Evolutionary conservation across 2,888 invertebrate species (phyloP).

Genomic region (Formica aserva): DNA sequence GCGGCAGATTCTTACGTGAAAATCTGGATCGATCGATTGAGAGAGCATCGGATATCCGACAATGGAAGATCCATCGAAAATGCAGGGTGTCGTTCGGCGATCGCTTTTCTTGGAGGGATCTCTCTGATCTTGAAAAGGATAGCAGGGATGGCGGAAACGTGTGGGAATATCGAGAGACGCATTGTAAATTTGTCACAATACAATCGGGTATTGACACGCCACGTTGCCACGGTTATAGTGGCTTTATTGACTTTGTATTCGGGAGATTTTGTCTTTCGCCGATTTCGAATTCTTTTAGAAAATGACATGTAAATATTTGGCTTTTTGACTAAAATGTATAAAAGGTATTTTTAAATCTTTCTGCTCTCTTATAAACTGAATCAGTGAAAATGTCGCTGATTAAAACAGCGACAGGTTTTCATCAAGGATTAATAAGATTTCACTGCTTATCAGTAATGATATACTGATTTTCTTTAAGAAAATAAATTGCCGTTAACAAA

Average conservation of each 20-base stretch:
- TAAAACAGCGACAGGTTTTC: too few relatives aligned
- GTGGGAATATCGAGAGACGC: background rate
- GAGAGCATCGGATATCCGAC: constrained; percentile 7
- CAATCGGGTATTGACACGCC: background rate
- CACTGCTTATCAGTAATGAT: too few relatives aligned
- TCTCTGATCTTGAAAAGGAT: constrained; percentile 7
- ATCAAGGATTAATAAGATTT: too few relatives aligned
- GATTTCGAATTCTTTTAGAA: background rate
- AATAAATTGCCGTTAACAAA: background rate
- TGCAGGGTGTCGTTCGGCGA: constrained; percentile 27
- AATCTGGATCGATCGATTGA: constrained; percentile 20
- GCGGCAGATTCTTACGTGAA: background rate
- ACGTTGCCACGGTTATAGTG: background rate
- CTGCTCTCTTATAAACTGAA: background rate
- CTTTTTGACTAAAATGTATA: background rate
- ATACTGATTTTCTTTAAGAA: background rate
- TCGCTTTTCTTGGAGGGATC: constrained; percentile 24
- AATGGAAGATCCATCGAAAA: constrained; percentile 36
- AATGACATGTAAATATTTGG: background rate
- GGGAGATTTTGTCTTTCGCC: background rate
- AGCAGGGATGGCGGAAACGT: constrained; percentile 12
- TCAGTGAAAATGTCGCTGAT: too few relatives aligned
- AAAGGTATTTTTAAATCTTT: background rate
- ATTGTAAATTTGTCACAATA: constrained; percentile 37
- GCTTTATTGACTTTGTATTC: constrained; percentile 25